Evolutionary conservation across 1,140 invertebrate species (phyloP), one percentile per base, ranked within the genome.

Genomic region (Nasonia giraulti): DNA sequence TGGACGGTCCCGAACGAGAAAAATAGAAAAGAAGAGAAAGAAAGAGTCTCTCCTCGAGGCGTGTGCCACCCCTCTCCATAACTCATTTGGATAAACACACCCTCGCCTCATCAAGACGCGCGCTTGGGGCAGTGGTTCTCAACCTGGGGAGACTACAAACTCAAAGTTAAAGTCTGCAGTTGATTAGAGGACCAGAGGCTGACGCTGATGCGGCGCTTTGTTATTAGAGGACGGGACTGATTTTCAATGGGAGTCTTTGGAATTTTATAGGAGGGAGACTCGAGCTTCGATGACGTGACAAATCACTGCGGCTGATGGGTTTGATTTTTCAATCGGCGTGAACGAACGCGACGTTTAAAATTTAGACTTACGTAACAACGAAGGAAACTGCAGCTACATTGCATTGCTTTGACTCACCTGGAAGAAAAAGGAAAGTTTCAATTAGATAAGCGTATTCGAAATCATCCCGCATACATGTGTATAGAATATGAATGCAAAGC

Each of bases 51-150:
- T 68, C 20, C 33, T 37, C 7, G 27, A 50, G 23, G 33, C 20
- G 78, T 3, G 55, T 23, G 79, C 79, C 37, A 73, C 80, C 71
- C 50, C 73, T 27, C 73, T 75, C 81, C 40, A 74, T 82, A 82
- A 69, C n/a, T 83, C 82, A 69, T 83, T 83, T 77, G 82, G 82
- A 77, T 77, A 83, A 77, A 83, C 74, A 83, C 74, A 83, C 74
- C 55, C 82, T 82, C 71, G 73, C 31, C 40, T 75, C 68, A 40
- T 33, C 14, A 33, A 14, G 27, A 37, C 33, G 37, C 68, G 17
- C 37, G 7, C n/a, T n/a, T n/a, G 7, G 5, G 4, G 73, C 74
- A 83, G 82, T 2, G 82, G 33, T 37, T 76, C 82, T 83, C 82
- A 83, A 44, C 12, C n/a, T 2, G 14, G 0, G 68, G 68, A 10